phyloP scores from a whole-genome alignment of 2,888 invertebrate genomes.

The Tipula vernalis region DNA sequence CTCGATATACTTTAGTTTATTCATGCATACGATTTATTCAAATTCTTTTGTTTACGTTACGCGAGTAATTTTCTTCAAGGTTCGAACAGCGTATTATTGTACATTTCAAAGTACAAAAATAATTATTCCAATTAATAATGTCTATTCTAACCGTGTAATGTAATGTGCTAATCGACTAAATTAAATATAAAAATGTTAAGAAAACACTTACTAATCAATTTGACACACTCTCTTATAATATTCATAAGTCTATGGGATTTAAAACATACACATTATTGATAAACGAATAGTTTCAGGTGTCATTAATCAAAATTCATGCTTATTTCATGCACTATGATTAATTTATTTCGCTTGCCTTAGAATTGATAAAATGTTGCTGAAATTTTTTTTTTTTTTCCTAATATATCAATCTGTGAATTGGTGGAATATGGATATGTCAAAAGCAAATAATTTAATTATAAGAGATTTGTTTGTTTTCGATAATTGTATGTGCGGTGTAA shows the following conservation, averaged over 20 bases:
- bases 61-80: too few species aligned
- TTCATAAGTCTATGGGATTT: neutral
- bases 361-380: neutral
- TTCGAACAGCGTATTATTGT: too few species aligned
- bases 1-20: too few species aligned
- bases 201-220: neutral
- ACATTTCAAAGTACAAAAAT: too few species aligned
- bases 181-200: neutral
- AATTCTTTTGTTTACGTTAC: too few species aligned
- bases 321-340: neutral
- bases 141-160: too few species aligned
- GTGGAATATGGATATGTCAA: neutral
- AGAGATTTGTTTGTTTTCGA: neutral
- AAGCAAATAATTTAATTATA: neutral
- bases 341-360: neutral
- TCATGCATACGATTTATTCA: too few species aligned
- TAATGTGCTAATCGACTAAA: too few species aligned
- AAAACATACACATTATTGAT: neutral
- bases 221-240: neutral
- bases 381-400: neutral
- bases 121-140: too few species aligned
- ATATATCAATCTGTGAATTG: neutral
- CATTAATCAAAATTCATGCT: neutral
- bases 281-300: neutral
- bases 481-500: neutral